Evolutionary conservation across 2,113 vertebrate species (phyloP), one percentile per base, ranked within the genome.

Genomic region (Sander vitreus): DNA sequence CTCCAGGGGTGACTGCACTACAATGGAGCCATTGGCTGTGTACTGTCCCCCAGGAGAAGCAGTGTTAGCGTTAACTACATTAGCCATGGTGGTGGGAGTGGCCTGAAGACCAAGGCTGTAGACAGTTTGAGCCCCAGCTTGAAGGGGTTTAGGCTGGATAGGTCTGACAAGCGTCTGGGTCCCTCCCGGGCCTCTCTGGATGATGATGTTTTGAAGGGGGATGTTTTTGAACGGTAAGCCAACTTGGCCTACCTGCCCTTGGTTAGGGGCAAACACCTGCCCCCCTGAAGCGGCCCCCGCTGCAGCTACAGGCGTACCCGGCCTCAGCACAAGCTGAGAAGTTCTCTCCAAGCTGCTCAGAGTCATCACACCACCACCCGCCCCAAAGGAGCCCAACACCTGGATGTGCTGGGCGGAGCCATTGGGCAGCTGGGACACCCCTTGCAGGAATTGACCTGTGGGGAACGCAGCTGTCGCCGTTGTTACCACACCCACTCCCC

Each of bases 131-230:
- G 97, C 95, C 71, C 96, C 96, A 83, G 96, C 94, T 81, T 97
- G 97, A 81, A 97, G 82, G 79, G 97, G 97, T 93, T 99, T 99
- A 82, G 98, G 98, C 94, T 99, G 98, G 89, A 99, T 99, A 89
- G 97, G 94, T 96, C 96, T 96, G 7, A 96, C 90, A 25, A 95
- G 82, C 50, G 95, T 89, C 91, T 96, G 95, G 60, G 94, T 85
- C 53, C 96, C 95, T 66, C 96, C 96, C 18, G 97, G 97, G 73
- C 97, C 97, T 91, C 98, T 97, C 69, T 99, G 98, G 89, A 99
- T 98, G 85, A 99, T 99, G 90, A 99, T 97, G 88, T 99, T 99
- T 92, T 99, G 98, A 83, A 99, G 96, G 67, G 97, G 97, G 88
- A 99, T 95, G 3, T 97, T 98, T 93, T 97, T 99, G 91, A 98